These are phyloP conservation scores for Diglossa cyanea DNA, from an alignment of 2,797 vertebrate genomes.

Conservation along the genomic window DNA sequence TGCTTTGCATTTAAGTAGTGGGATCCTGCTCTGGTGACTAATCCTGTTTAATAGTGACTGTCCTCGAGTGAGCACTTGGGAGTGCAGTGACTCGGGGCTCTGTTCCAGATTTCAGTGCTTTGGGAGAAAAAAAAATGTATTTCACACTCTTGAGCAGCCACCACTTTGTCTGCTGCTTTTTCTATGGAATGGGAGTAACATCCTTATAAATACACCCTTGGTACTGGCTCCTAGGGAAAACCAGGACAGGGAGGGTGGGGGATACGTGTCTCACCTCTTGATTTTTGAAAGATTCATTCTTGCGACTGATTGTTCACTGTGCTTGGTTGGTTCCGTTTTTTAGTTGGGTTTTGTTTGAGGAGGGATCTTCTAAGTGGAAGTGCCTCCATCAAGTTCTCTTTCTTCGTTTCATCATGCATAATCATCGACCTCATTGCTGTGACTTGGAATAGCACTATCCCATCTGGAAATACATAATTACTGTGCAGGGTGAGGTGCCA, in stretches of 20 bases:
- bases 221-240: neutral
- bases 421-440: neutral
- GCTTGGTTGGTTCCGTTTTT: neutral
- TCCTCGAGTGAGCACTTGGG: neutral
- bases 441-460: neutral
- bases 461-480: neutral
- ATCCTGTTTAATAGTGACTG: neutral
- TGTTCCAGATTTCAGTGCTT: neutral
- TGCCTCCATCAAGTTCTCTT: neutral
- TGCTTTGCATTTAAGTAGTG: conserved; percentile 10
- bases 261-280: neutral
- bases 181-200: neutral
- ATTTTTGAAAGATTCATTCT: neutral
- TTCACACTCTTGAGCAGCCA: neutral
- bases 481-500: neutral
- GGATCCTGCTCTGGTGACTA: conserved; percentile 23
- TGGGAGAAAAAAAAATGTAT: fast-evolving
- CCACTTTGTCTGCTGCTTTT: neutral
- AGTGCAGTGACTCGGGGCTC: neutral
- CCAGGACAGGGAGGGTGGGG: neutral
- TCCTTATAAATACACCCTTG: fast-evolving
- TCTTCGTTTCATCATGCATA: neutral
- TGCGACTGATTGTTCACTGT: fast-evolving
- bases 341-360: neutral
- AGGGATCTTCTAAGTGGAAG: neutral